These are phyloP conservation scores for Festucalex cinctus DNA, from an alignment of 2,113 vertebrate species.

Conservation along the genomic window DNA sequence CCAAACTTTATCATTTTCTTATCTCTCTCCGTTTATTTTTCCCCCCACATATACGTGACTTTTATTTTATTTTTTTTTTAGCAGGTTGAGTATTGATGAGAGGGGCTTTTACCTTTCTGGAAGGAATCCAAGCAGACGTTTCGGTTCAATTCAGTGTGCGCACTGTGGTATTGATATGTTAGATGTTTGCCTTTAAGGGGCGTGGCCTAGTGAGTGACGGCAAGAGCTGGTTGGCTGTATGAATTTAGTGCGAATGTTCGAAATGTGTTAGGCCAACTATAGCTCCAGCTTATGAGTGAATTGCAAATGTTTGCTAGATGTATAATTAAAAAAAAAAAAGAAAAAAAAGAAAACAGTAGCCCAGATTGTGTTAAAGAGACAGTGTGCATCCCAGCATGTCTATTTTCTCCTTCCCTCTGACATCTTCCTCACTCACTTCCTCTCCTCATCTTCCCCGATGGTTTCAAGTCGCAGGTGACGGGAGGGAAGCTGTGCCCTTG, in stretches of 20 bases:
- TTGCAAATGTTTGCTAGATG: too few species aligned
- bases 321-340: too few species aligned
- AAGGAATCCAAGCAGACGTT: conserved; percentile 54
- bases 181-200: too few species aligned
- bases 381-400: not conserved
- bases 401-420: not conserved
- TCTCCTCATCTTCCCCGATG: conserved; percentile 1
- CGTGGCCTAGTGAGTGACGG: too few species aligned
- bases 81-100: conserved; percentile 43
- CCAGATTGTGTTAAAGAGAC: too few species aligned
- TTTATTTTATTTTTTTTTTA: conserved; percentile 38
- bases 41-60: not conserved
- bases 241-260: not conserved
- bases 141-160: conserved; percentile 2
- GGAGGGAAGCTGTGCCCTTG: conserved; percentile 54
- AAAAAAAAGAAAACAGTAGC: too few species aligned
- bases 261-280: too few species aligned
- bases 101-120: conserved; percentile 45
- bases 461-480: conserved; percentile 50
- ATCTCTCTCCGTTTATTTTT: not conserved
- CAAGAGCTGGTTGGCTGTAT: too few species aligned
- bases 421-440: conserved; percentile 9
- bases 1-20: not conserved
- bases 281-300: too few species aligned
- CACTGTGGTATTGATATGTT: too few species aligned